These are phyloP conservation scores for Melanotaenia maccullochi DNA, from an alignment of 2,797 vertebrate genomes.

Conservation along the genomic window DNA sequence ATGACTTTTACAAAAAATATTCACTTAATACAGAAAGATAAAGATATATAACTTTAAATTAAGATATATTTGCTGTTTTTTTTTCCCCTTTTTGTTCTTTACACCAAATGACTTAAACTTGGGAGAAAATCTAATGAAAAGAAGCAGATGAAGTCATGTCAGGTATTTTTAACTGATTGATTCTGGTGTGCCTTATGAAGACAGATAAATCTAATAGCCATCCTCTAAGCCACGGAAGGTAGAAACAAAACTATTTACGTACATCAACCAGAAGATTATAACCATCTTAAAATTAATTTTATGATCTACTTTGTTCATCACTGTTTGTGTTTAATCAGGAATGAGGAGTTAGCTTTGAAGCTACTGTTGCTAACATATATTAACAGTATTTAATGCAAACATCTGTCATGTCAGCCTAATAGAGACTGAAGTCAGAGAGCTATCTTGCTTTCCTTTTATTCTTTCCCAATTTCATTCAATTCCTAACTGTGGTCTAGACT, in stretches of 20 bases:
- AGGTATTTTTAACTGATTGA: not conserved
- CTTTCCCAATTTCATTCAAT: not conserved
- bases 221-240: constrained; percentile 6
- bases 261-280: constrained; percentile 18
- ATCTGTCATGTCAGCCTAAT: constrained; percentile 20
- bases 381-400: constrained; percentile 40
- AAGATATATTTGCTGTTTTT: not conserved
- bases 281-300: constrained; percentile 11
- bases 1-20: not conserved
- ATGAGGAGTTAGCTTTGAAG: not conserved
- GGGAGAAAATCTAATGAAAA: constrained; percentile 6
- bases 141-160: constrained; percentile 2
- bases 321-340: constrained; percentile 15
- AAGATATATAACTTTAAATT: not conserved
- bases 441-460: constrained; percentile 15
- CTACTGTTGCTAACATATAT: constrained; percentile 10
- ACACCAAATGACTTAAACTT: not conserved
- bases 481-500: not conserved
- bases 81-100: not conserved
- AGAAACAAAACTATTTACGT: not conserved
- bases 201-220: constrained; percentile 7
- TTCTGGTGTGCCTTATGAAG: constrained; percentile 10
- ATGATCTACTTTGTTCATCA: constrained; percentile 15
- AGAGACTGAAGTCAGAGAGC: constrained; percentile 15
- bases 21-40: not conserved